Conservation (phyloP, 2,888 invertebrate genomes). For the Hermaeophaga mercurialis region DNA sequence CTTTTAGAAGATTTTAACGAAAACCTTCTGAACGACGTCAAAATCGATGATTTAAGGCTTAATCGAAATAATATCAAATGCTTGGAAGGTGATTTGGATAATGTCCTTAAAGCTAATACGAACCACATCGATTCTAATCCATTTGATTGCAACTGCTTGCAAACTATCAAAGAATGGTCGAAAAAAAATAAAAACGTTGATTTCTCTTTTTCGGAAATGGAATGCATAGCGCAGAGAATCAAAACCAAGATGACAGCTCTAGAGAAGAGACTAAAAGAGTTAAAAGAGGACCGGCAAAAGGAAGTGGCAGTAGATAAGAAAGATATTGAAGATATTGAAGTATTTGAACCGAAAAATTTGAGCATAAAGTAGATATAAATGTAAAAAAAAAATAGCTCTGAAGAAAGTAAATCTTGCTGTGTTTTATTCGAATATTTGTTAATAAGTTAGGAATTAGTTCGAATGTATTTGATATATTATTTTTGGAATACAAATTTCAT, state of each 20-base stretch:
- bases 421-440: no score
- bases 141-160: slow-evolving; percentile 43
- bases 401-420: no score
- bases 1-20: slow-evolving; percentile 36
- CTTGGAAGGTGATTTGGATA: slow-evolving; percentile 37
- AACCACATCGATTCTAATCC: slow-evolving; percentile 45
- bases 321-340: neutral
- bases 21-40: slow-evolving; percentile 35
- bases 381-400: no score
- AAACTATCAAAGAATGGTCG: slow-evolving; percentile 40
- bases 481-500: no score
- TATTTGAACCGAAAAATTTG: slow-evolving; percentile 2
- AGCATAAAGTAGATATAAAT: no score
- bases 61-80: slow-evolving; percentile 44
- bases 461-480: no score
- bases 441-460: no score
- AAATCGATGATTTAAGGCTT: slow-evolving; percentile 41
- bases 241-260: slow-evolving; percentile 39
- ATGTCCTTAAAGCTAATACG: slow-evolving; percentile 41
- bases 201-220: slow-evolving; percentile 42
- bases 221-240: slow-evolving; percentile 42
- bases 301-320: slow-evolving; percentile 10
- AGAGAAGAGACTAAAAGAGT: slow-evolving; percentile 39
- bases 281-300: slow-evolving; percentile 19
- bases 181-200: slow-evolving; percentile 39